Evolutionary conservation across 2,888 invertebrate genomes (phyloP), one percentile per base, ranked within the genome.

Genomic region (Anaspis maculata): DNA sequence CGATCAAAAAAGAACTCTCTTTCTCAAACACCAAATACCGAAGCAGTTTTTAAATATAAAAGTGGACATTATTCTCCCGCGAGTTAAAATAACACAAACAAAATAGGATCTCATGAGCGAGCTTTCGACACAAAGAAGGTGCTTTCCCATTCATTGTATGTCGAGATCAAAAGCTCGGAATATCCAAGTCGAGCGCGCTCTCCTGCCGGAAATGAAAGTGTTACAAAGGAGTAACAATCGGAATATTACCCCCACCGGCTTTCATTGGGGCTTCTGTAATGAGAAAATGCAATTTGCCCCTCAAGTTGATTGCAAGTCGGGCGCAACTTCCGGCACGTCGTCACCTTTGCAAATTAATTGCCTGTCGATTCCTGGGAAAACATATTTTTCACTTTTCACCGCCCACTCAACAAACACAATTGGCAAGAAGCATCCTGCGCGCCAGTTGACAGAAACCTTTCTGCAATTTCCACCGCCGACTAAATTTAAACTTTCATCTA

Each of bases 251-350:
- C 43, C 45, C 41, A 34, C 39, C 33, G 14, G 19, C 19, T 33
- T 33, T 44, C 41, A 19, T 19, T 19, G 19, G 9, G 19, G 54
- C 56, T 54, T 53, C 19, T 50, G 51, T 54, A 57, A 57, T 53
- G 51, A 51, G 57, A 53, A 56, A 57, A 59, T 57, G 57, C 52
- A 56, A 58, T 59, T 57, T 57, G 46, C 49, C 47, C 46, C 19
- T 19, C 5, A 9, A 53, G 46, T 48, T 54, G 54, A 56, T 57
- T 37, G 32, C 27, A 37, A 27, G 32, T 30, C 30, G 30, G 22
- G 19, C 5, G 19, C 5, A 9, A 22, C 5, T 25, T 19, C 24
- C 32, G 28, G 19, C 32, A 32, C 31, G 31, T 27, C 25, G 31
- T 27, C 28, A 24, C 32, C 32, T 32, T 32, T 31, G 37, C 31